Evolutionary conservation across 2,888 invertebrate genomes (phyloP), one percentile per base, ranked within the genome.

Genomic region (Polydrusus tereticollis): DNA sequence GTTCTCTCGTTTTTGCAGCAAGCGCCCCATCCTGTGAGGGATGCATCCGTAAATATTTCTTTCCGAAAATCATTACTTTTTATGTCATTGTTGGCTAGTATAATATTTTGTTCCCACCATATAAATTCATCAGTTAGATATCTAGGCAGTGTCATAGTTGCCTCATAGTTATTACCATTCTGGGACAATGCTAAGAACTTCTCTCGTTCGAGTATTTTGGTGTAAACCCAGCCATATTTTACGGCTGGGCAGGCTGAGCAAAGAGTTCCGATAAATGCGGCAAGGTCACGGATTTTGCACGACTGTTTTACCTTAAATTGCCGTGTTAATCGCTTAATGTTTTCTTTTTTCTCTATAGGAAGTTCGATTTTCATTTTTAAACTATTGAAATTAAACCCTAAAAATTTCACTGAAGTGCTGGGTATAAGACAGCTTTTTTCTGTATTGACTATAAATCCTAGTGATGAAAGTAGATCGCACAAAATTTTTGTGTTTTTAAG

Each of bases 11-110:
- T 10, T 7, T 29, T 29, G 20, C 45, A 62, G 29, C 21, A 62
- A 62, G 26, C 62, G n/a, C 62, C 62, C 62, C 62, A 45, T 4
- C 62, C 62, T 21, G 62, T 62, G 16, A 45, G 62, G 14, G 45
- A 45, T 4, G 62, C 62, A 20, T 62, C 62, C n/a, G 62, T 62
- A 62, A 62, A 62, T 45, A 62, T 62, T 12, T 29, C 26, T 10
- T 8, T 3, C 10, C 6, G n/a, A 14, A 60, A 60, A 8, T 12
- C 26, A 18, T 60, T 38, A 38, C 16, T 16, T 16, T 21, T 36
- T 6, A 60, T 36, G 20, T 60, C 43, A 21, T 60, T 60, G 2
- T 12, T 6, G 43, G 62, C 21, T 45, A 7, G 10, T 6, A n/a
- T 23, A 23, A 62, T 45, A 43, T 43, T 45, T 33, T 18, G n/a